phyloP scores from a whole-genome alignment of 2,888 invertebrate genomes.

The Andricus quercusramuli region DNA sequence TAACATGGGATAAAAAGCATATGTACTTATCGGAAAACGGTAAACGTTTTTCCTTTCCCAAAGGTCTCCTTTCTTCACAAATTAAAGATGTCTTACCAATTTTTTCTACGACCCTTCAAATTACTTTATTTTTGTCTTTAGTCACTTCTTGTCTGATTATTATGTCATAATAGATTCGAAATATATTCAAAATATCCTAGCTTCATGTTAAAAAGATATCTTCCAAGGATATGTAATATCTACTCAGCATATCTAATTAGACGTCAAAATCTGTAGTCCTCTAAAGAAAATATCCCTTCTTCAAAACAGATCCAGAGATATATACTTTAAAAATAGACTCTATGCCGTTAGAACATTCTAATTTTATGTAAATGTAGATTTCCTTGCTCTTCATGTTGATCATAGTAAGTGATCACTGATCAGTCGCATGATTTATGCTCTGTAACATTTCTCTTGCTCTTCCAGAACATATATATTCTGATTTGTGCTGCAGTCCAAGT shows the following conservation, averaged over 20 bases:
- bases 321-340: background rate
- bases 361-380: constrained; percentile 37
- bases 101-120: background rate
- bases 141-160: background rate
- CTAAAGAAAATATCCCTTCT: background rate
- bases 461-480: constrained; percentile 38
- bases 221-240: background rate
- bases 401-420: constrained; percentile 40
- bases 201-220: background rate
- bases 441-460: constrained; percentile 37
- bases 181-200: background rate
- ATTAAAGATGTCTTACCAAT: background rate
- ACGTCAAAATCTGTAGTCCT: constrained; percentile 16
- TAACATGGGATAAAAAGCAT: constrained; percentile 28
- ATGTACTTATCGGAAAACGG: constrained; percentile 43
- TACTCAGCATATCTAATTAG: constrained; percentile 1
- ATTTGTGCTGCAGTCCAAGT: constrained; percentile 31
- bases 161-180: background rate
- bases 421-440: constrained; percentile 42
- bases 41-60: constrained; percentile 20
- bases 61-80: constrained; percentile 27
- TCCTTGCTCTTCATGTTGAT: constrained; percentile 35
- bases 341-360: constrained; percentile 28
- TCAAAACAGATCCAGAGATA: background rate
- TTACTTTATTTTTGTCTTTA: background rate